Conservation (phyloP, 2,113 vertebrate genomes). For the Lepus europaeus region DNA sequence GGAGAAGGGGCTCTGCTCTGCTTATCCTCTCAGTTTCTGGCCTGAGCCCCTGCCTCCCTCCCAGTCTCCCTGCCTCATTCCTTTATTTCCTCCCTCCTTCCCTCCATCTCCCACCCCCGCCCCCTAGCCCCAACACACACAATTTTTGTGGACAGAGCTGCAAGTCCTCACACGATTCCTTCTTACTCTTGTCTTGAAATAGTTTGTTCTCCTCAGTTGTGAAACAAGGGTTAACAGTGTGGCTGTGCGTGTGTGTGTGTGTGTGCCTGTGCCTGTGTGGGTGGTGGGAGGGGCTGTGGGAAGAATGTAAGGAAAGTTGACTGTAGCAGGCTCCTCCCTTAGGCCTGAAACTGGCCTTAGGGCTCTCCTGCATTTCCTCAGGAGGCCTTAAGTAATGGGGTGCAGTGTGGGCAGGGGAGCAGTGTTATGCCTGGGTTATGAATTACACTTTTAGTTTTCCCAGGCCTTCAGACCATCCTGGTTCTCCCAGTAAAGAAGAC, state of each 20-base stretch:
- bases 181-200: background rate
- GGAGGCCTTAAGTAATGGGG: background rate
- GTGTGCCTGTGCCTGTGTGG: background rate
- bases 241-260: background rate
- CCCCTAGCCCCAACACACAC: background rate
- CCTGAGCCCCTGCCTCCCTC: background rate
- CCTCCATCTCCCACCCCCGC: fast-evolving
- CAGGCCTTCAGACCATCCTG: constrained; percentile 7
- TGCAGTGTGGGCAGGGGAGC: background rate
- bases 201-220: background rate
- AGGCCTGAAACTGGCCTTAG: background rate
- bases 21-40: background rate
- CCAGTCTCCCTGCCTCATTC: too few species aligned
- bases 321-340: background rate
- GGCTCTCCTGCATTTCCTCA: background rate
- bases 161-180: background rate
- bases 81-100: too few species aligned
- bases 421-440: background rate
- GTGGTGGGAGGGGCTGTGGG: background rate
- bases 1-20: constrained; percentile 32
- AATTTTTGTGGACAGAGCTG: background rate
- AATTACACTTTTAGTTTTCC: constrained; percentile 46
- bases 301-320: background rate
- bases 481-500: background rate
- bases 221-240: background rate